Evolutionary conservation across 2,113 vertebrate genomes (phyloP).

Genomic region (Gnathonemus echidnorhynchus): DNA sequence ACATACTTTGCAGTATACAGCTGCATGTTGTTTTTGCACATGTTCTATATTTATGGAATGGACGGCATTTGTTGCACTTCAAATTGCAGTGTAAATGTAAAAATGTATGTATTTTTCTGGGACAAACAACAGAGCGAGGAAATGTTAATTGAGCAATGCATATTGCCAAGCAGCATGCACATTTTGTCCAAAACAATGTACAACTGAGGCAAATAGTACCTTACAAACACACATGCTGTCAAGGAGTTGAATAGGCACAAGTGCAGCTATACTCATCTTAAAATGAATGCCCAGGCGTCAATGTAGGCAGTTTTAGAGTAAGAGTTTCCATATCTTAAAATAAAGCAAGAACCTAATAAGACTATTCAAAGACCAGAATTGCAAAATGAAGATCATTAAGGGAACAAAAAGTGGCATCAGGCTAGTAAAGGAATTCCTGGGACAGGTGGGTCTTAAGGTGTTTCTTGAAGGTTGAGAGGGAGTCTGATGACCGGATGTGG

Average conservation of each 20-base stretch:
- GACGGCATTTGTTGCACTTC: not conserved
- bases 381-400: not conserved
- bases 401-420: not conserved
- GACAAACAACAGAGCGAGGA: not conserved
- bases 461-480: not conserved
- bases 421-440: not conserved
- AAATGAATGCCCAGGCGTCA: not conserved
- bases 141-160: not conserved
- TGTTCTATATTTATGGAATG: not conserved
- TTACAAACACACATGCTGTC: not conserved
- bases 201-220: not conserved
- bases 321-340: not conserved
- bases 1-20: not conserved
- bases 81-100: not conserved
- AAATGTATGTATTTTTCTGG: not conserved
- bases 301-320: not conserved
- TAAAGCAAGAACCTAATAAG: not conserved
- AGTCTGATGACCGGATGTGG: not conserved
- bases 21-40: not conserved
- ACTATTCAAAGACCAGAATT: not conserved
- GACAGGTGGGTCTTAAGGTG: not conserved
- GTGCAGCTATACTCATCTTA: not conserved
- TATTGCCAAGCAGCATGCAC: not conserved
- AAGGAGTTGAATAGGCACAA: not conserved
- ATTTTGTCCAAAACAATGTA: not conserved